Percentiles rank a stretch among this genome's conserved stretches.
phyloP scores from a whole-genome alignment of 2,113 vertebrate species.

The Epinephelus lanceolatus region DNA sequence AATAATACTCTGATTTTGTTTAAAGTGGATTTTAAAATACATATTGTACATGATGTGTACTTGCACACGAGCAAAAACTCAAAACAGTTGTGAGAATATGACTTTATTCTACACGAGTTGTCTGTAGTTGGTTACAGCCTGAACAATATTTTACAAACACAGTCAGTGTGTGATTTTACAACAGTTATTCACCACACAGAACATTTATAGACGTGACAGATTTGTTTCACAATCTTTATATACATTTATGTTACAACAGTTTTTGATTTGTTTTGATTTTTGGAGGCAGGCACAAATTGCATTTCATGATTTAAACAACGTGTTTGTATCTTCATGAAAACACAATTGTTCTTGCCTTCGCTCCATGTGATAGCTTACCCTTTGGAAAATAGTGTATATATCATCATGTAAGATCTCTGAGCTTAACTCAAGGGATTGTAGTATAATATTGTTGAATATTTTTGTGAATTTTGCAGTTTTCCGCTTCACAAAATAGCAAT shows the following conservation, averaged over 20 bases:
- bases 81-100: not conserved
- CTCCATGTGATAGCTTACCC: not conserved
- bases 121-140: not conserved
- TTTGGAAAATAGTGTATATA: not conserved
- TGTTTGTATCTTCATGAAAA: constrained; percentile 14
- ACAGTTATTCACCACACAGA: constrained; percentile 19
- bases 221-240: constrained; percentile 13
- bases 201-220: constrained; percentile 18
- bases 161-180: constrained; percentile 1
- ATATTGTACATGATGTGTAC: too few species aligned
- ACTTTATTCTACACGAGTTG: constrained; percentile 36
- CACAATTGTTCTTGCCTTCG: not conserved
- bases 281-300: not conserved
- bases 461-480: not conserved
- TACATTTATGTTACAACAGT: not conserved
- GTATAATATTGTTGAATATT: not conserved
- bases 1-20: not conserved
- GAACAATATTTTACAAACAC: not conserved
- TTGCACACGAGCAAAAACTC: not conserved
- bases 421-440: not conserved
- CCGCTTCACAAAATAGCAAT: not conserved
- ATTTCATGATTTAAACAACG: not conserved
- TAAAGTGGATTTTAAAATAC: not conserved
- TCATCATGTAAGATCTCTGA: not conserved
- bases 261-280: not conserved